These are phyloP conservation scores for Butorides virescens DNA, from an alignment of 2,113 vertebrate species.

Conservation along the genomic window DNA sequence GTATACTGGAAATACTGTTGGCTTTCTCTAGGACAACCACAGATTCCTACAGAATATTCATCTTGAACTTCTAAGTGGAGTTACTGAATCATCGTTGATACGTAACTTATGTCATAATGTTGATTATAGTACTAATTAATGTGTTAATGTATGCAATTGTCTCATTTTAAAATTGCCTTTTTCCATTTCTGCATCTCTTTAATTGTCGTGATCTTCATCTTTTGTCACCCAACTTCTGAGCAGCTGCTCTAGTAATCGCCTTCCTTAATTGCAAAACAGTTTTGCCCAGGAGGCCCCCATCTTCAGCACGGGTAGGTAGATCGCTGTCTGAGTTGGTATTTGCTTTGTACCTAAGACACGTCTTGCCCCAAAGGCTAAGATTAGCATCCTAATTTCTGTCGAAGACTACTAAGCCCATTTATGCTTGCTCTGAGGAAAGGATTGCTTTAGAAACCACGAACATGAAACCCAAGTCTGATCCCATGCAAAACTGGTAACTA, in stretches of 20 bases:
- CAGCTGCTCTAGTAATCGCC: background rate
- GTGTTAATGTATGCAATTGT: background rate
- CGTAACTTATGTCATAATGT: background rate
- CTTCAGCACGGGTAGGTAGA: background rate
- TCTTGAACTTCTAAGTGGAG: background rate
- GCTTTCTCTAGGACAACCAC: background rate
- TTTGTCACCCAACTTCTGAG: background rate
- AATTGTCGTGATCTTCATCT: background rate
- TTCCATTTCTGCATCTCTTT: background rate
- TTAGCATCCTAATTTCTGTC: background rate
- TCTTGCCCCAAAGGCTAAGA: background rate
- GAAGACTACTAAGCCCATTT: background rate
- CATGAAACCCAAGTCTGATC: background rate
- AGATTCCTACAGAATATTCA: background rate
- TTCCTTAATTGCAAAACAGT: background rate
- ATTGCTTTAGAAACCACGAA: background rate
- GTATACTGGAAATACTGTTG: background rate
- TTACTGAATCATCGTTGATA: background rate
- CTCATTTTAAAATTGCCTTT: background rate
- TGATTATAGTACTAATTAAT: background rate
- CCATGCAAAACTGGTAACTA: background rate
- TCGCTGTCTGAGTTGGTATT: rapidly evolving
- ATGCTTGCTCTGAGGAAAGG: background rate
- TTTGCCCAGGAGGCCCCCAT: background rate
- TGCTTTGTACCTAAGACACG: background rate